Percentiles rank a stretch among this genome's conserved stretches.
phyloP scores from a whole-genome alignment of 2,797 vertebrate species.

The Anabacerthia variegaticeps region DNA sequence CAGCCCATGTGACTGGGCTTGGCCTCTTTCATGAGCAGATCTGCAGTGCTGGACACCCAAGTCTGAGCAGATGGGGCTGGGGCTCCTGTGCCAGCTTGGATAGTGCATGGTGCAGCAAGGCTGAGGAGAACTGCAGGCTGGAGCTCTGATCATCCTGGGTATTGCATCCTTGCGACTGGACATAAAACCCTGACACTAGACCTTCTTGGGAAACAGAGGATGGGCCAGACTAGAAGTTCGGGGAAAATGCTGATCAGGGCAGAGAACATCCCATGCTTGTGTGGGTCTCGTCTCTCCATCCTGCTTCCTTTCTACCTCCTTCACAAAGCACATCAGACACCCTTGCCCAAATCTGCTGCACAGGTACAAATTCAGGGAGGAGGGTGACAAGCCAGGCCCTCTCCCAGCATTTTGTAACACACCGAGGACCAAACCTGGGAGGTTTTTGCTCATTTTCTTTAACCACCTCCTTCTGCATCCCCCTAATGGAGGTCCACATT shows the following conservation, averaged over 20 bases:
- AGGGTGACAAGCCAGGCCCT: background rate
- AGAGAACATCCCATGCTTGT: background rate
- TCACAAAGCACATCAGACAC: background rate
- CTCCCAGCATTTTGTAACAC: background rate
- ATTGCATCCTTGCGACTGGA: background rate
- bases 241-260: background rate
- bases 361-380: background rate
- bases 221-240: background rate
- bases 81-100: background rate
- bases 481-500: background rate
- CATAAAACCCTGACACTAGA: rapidly evolving
- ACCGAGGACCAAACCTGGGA: background rate
- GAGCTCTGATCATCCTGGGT: background rate
- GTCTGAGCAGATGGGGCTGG: background rate
- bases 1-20: background rate
- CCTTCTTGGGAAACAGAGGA: background rate
- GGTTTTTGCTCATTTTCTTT: background rate
- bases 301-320: background rate
- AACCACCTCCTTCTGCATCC: background rate
- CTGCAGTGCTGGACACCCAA: background rate
- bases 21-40: background rate
- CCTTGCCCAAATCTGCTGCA: background rate
- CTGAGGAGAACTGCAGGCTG: background rate
- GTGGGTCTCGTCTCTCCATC: rapidly evolving
- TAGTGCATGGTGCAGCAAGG: background rate